A percentile compares a stretch with the other conserved stretches of the same genome.
These are phyloP conservation scores for Microtus ochrogaster DNA, from an alignment of 2,113 vertebrate genomes.

Conservation along the genomic window DNA sequence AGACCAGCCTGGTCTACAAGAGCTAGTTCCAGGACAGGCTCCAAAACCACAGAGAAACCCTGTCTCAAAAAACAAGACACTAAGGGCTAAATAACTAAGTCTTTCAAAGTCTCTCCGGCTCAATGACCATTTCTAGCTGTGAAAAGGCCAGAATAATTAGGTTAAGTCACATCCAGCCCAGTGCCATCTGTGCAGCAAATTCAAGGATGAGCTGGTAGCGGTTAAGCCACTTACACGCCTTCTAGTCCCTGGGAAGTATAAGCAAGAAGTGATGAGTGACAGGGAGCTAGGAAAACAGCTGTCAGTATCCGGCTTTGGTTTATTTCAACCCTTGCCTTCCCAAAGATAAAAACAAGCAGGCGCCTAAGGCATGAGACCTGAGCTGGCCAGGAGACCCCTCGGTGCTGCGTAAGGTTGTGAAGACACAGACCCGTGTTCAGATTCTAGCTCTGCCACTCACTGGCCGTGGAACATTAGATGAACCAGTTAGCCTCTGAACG, in stretches of 20 bases:
- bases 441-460: conserved; percentile 27
- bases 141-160: conserved; percentile 65
- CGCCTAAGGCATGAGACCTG: not conserved
- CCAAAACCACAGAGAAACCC: no score
- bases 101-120: conserved; percentile 45
- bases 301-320: conserved; percentile 32
- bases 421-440: conserved; percentile 4
- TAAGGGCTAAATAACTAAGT: conserved; percentile 12
- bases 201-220: not conserved
- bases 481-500: not conserved
- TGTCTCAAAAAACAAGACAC: no score
- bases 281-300: not conserved
- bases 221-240: conserved; percentile 70
- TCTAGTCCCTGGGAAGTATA: not conserved
- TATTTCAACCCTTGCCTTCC: conserved; percentile 37
- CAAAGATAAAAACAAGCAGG: conserved; percentile 23
- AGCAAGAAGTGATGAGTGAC: conserved; percentile 24
- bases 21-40: no score
- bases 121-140: conserved; percentile 34
- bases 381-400: not conserved
- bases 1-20: no score
- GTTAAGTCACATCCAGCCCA: conserved; percentile 61
- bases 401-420: not conserved
- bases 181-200: conserved; percentile 61
- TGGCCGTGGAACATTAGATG: not conserved